phyloP scores from a whole-genome alignment of 2,888 invertebrate genomes.

The Ichneumon xanthorius region DNA sequence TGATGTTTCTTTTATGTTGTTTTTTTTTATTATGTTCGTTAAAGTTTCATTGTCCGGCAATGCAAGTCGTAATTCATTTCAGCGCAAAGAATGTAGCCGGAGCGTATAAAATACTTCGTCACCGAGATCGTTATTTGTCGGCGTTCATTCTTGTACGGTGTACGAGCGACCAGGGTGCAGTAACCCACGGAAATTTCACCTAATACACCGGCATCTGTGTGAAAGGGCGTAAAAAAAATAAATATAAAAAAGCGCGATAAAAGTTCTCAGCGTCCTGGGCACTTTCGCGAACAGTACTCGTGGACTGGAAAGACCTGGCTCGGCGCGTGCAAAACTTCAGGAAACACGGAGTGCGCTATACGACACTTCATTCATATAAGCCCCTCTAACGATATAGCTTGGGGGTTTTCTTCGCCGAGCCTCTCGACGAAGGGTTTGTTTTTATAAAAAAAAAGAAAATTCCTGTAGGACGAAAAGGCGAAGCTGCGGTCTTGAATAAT shows the following conservation, averaged over 20 bases:
- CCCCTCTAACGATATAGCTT: not conserved
- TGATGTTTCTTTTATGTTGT: not conserved
- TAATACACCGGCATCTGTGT: not conserved
- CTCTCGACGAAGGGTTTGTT: not conserved
- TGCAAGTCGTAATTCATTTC: not conserved
- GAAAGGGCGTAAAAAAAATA: not conserved
- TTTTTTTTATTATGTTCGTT: not conserved
- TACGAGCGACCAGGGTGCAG: not conserved
- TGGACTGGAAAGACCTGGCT: constrained; percentile 24
- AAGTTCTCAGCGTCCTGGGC: constrained; percentile 31
- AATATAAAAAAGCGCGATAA: not conserved
- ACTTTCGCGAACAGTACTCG: constrained; percentile 24
- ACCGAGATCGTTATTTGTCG: constrained; percentile 1
- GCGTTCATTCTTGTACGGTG: not conserved
- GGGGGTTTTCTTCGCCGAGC: not conserved
- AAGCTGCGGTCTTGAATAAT: too few species aligned
- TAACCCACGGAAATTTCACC: constrained; percentile 2
- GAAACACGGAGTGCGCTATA: constrained; percentile 2
- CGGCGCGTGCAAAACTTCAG: constrained; percentile 24
- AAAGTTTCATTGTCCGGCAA: not conserved
- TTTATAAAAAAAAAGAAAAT: not conserved
- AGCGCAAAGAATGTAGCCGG: not conserved
- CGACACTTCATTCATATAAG: not conserved
- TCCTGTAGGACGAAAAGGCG: not conserved
- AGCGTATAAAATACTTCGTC: not conserved